Conservation (phyloP, 2,888 invertebrate species). For the Hoplodrina blanda region DNA sequence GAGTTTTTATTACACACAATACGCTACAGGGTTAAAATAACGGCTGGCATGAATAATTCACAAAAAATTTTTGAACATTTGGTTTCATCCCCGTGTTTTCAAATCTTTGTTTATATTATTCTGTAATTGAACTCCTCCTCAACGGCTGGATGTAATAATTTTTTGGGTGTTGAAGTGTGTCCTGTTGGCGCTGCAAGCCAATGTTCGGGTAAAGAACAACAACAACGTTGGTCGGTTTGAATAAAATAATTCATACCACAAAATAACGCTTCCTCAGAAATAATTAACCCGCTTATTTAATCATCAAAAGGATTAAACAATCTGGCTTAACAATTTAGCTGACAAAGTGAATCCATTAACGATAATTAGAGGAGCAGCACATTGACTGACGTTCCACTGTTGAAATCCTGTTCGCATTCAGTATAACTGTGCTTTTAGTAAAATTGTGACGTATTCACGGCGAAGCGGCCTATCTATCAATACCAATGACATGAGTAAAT, state of each 20-base stretch:
- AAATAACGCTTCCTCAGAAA: conserved; percentile 11
- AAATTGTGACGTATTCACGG: conserved; percentile 28
- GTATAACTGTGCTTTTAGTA: conserved; percentile 17
- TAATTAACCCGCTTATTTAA: conserved; percentile 43
- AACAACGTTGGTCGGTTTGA: no score
- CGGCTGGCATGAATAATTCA: conserved; percentile 37
- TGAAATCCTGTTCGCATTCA: conserved; percentile 30
- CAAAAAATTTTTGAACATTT: conserved; percentile 3
- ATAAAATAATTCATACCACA: not conserved
- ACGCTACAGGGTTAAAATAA: conserved; percentile 28
- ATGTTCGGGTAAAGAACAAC: no score
- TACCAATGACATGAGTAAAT: conserved; percentile 50
- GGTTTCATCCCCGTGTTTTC: not conserved
- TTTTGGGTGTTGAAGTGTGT: no score
- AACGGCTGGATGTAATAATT: no score
- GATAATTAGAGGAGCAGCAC: conserved; percentile 33
- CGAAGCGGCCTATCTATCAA: conserved; percentile 39
- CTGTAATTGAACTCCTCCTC: no score
- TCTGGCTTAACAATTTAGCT: conserved; percentile 45
- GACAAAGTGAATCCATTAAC: conserved; percentile 42
- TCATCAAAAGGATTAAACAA: conserved; percentile 49
- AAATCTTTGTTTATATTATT: not conserved
- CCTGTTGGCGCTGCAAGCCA: no score
- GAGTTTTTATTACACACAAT: conserved; percentile 39
- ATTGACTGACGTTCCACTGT: conserved; percentile 32